Evolutionary conservation across 2,888 invertebrate genomes (phyloP), one percentile per base, ranked within the genome.

Genomic region (Eurytoma californica): DNA sequence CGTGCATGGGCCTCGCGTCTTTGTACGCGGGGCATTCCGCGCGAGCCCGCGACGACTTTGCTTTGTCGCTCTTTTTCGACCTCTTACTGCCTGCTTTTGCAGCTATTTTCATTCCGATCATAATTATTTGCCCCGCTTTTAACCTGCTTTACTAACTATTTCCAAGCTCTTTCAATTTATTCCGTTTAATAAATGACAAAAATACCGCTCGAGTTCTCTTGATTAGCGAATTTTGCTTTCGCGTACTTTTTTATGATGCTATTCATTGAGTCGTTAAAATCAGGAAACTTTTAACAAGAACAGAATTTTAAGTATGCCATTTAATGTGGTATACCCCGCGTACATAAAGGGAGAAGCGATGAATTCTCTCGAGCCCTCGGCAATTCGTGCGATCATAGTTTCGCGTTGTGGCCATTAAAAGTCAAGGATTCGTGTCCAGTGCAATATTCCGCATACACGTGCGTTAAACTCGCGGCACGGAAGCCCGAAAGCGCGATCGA

Each of bases 381-480:
- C 53, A 20, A 55, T n/a, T 30, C 51, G 61, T 24, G 16, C 49
- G n/a, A 24, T 66, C 24, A 49, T 58, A 73, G 53, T 66, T 73
- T 73, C 55, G n/a, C 55, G 39, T 47, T 16, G 53, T 55, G 51
- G 20, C 67, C 51, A 72, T 77, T 72, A 67, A 72, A 77, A 77
- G 67, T 77, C 72, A 72, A 77, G 77, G 72, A 77, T 58, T 72
- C 28, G 47, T 20, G 51, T n/a, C 7, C 24, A n/a, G 39, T 18
- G 49, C 18, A n/a, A 16, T 55, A 24, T 39, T 39, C n/a, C 39
- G 18, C 39, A 47, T 14, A 49, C 5, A 16, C 20, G 18, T 47
- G 51, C 51, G n/a, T 51, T n/a, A 63, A 67, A 67, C 51, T 28
- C 51, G 18, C 18, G 51, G 63, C 66, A 53, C 66, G 66, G 51